Evolutionary conservation across 2,888 invertebrate species (phyloP), one percentile per base, ranked within the genome.

Genomic region (Heliconius cydno): DNA sequence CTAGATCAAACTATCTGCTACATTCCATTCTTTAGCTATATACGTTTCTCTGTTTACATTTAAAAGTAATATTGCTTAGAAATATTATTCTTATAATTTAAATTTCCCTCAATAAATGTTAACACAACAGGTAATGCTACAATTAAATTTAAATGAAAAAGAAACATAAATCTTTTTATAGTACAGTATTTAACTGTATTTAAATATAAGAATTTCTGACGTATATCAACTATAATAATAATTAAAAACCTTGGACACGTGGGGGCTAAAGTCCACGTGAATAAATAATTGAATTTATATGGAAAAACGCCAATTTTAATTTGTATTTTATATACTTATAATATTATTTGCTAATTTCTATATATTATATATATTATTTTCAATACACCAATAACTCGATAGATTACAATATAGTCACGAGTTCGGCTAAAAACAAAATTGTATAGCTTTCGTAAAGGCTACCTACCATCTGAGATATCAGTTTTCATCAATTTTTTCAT

Each of bases 261-360:
- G 38, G 41, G 19, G 19, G n/a, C 82, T 77, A 77, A 82, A 82
- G 80, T 82, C 86, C 87, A 85, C 89, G 90, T 86, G 88, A 88
- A 83, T 34, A 77, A 77, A 77, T 71, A 71, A 77, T 28, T 10
- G 19, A 83, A 65, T 68, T 71, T 52, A 19, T 71, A 22, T 72
- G 6, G n/a, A n/a, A n/a, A n/a, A n/a, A n/a, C n/a, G n/a, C n/a
- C n/a, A n/a, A n/a, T n/a, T n/a, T n/a, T n/a, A n/a, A n/a, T n/a
- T n/a, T n/a, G n/a, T n/a, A n/a, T n/a, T n/a, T n/a, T n/a, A n/a
- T n/a, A n/a, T n/a, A n/a, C 12, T 72, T 15, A 46, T 25, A 25
- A 46, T 15, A 25, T 57, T 70, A 46, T 70, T 70, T 38, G 25
- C 7, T 41, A 25, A 41, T 70, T 70, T 28, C 28, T 28, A 28